Base-by-base conservation (phyloP, 2,888 invertebrate genomes). In the Drosophila testacea region DNA sequence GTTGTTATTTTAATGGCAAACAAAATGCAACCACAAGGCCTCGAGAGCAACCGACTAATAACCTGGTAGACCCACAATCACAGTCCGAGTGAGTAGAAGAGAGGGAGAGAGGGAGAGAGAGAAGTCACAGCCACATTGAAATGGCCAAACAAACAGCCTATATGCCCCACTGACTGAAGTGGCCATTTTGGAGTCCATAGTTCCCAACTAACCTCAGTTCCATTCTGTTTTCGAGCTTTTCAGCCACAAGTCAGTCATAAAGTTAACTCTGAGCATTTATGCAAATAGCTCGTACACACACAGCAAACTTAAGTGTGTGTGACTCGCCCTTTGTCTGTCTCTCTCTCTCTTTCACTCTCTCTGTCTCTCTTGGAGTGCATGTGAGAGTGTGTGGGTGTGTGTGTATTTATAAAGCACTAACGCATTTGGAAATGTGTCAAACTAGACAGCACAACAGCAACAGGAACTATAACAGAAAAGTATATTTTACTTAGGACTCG, bases 241-340 rank as follows among this genome's bases (percentile, higher is more conserved):
- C 51, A 78, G 69, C 70, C 82, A 75, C 71, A 79, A 79, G 79
- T 78, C 75, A 66, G 79, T 81, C 82, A 81, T 79, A 79, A 74
- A 81, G 79, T 74, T 81, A 65, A 63, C 82, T 79, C 68, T 59
- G 46, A 79, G 76, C 79, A 74, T 69, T 77, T 81, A 81, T 81
- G 83, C 78, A 80, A 83, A 83, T 77, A 61, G 69, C 59, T 54
- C 42, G 2, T 22, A 48, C 61, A 65, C 32, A 52, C 36, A 48
- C 27, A 13, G 46, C 16, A 30, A 46, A 52, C 27, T 48, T 44
- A 27, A 56, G 28, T 46, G 65, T 65, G 51, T 51, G 38, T 57
- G 30, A 2, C 11, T 11, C 7, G 30, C 16, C 1, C 46, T 16
- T 5, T 27, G 27, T 11, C 27, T 16, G n/a, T 32, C 41, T 28